phyloP scores from a whole-genome alignment of 1,140 invertebrate genomes.

The Drosophila oshimai region DNA sequence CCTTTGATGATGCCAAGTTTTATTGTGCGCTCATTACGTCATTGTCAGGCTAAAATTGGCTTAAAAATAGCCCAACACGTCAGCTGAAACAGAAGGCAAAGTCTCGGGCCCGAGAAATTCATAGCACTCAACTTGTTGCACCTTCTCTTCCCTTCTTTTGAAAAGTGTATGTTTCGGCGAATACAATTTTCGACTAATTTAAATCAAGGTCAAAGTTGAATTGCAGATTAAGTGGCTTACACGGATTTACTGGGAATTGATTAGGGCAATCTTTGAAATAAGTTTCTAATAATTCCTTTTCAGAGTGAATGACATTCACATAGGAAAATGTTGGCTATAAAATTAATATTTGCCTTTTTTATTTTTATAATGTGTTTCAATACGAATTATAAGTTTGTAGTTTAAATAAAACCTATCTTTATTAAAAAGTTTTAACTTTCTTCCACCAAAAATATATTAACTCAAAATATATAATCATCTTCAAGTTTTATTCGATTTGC shows the following conservation, averaged over 20 bases:
- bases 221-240: neutral
- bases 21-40: constrained; percentile 65
- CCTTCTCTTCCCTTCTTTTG: neutral
- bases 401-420: no score
- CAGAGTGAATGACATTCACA: no score
- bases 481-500: no score
- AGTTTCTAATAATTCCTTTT: neutral
- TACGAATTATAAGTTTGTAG: no score
- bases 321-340: no score
- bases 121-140: constrained; percentile 37
- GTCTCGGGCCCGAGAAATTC: constrained; percentile 28
- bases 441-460: no score
- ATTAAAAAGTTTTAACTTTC: no score
- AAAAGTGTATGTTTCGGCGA: constrained; percentile 2
- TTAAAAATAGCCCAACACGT: constrained; percentile 79
- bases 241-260: constrained; percentile 4
- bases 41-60: constrained; percentile 69
- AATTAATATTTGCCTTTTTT: no score
- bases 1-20: constrained; percentile 51
- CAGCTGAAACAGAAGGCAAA: constrained; percentile 57
- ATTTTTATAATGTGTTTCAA: no score
- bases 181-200: constrained; percentile 56
- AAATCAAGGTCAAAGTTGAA: constrained; percentile 41
- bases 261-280: neutral
- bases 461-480: no score